Evolutionary conservation across 2,797 vertebrate genomes (phyloP), one percentile per base, ranked within the genome.

Genomic region (Odontamblyopus lacepedii): DNA sequence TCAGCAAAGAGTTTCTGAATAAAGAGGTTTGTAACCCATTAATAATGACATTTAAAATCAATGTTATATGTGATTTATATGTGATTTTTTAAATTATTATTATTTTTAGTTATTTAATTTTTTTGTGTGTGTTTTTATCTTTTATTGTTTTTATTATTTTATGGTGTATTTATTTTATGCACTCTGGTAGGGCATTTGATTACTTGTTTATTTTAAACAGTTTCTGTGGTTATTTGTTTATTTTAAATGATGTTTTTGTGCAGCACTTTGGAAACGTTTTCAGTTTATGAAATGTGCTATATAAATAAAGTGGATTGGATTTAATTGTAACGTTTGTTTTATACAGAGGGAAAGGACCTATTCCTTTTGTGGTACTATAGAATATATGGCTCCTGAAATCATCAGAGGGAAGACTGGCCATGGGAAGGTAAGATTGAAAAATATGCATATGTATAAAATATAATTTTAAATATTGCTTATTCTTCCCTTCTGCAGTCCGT

Each of bases 311-410:
- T 23, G 23, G 23, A 23, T 23, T 23, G 23, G 23, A 23, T 23
- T 15, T 16, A 27, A 65, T 23, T 18, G 13, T 48, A 29, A 51
- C 16, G 2, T 66, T 66, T 67, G 4, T 19, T 67, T 55, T 1
- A 60, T 72, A 16, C 77, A 98, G 96, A 95, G 95, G 87, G 96
- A 96, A 78, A 93, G 96, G 71, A 97, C 97, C 4, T 98, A 96
- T 87, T 98, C 96, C 0, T 98, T 98, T 88, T 98, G 97, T 51
- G 97, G 97, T 72, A 98, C 97, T 55, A 97, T 97, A 0, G 97
- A 98, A 83, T 98, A 98, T 89, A 98, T 98, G 97, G 97, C 97
- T n/a, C 97, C 97, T 0, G 97, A 98, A 85, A 98, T 97, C 81
- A 97, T 98, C 80, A 91, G 95, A 73, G 95, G 95, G 71, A 97